Base-by-base conservation (phyloP, 2,888 invertebrate genomes). In the Augiades crinisus region DNA sequence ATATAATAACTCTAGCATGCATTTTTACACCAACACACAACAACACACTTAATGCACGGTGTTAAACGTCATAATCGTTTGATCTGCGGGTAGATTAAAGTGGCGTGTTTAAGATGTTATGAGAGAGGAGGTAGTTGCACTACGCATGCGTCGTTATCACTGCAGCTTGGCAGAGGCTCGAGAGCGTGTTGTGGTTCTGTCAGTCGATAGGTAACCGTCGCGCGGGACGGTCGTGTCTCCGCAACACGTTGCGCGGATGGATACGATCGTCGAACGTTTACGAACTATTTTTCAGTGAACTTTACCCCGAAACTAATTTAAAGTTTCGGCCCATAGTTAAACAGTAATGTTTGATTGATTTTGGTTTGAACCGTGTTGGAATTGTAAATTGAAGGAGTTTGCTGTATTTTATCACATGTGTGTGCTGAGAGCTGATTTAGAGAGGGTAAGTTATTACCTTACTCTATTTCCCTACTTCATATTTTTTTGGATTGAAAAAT, bases 111-210 rank as follows among this genome's bases (percentile, higher is more conserved):
- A 69, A 69, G 71, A 72, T 72, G 74, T 60, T 74, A 60, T 57
- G 57, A 70, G 70, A 72, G 66, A 63, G 70, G 70, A 68, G 75
- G 64, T 75, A 73, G 74, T 78, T 81, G 81, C 76, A 78, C 57
- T 50, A 67, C 85, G 88, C 88, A 78, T 76, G 87, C 87, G 87
- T 63, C 54, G 54, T 67, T 46, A 54, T 58, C 71, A 76, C 73
- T 87, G 87, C 87, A 87, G 86, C 78, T 78, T 70, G 70, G 71
- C 70, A 69, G 63, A 71, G 56, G 62, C 70, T 73, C 72, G 68
- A 71, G 72, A 73, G 67, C 72, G 74, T 68, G 70, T 67, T 69
- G 67, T 64, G 62, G 66, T 63, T 57, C 61, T 78, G 76, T 76
- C 85, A 88, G 88, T 88, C 87, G 78, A 81, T 82, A 79, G 72